Percentiles rank a stretch among this genome's conserved stretches.
These are phyloP conservation scores for Caenorhabditis macrosperma DNA, from an alignment of 2,888 invertebrate genomes.

Conservation along the genomic window DNA sequence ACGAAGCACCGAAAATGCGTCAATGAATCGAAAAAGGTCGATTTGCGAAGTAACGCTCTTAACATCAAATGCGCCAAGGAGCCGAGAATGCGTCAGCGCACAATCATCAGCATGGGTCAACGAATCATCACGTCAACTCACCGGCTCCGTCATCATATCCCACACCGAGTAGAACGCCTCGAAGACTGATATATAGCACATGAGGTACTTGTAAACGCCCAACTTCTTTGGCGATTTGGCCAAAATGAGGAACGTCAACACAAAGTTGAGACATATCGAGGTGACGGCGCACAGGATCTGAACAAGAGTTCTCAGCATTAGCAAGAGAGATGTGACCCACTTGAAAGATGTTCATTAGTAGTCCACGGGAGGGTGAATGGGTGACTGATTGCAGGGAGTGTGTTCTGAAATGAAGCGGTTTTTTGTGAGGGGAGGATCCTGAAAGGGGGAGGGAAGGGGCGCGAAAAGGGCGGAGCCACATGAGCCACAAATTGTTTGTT, in stretches of 20 bases:
- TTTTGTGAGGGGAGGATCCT: neutral
- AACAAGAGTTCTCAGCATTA: too few relatives aligned
- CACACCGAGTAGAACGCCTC: slow-evolving; percentile 29
- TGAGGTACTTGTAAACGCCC: slow-evolving; percentile 34
- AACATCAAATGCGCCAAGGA: neutral
- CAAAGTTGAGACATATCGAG: slow-evolving; percentile 12
- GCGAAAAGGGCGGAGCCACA: neutral
- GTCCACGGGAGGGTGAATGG: neutral
- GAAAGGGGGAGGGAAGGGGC: neutral
- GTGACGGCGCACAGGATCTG: slow-evolving; percentile 1
- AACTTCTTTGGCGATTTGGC: slow-evolving; percentile 28
- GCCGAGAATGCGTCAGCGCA: too few relatives aligned
- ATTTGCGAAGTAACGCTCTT: neutral
- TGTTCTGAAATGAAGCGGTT: slow-evolving; percentile 14
- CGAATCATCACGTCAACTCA: neutral
- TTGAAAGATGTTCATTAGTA: slow-evolving; percentile 50
- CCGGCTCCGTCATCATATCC: slow-evolving; percentile 41
- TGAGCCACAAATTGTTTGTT: too few relatives aligned
- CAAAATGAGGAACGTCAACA: slow-evolving; percentile 7
- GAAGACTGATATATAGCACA: slow-evolving; percentile 35
- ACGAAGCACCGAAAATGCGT: too few relatives aligned
- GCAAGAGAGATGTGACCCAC: slow-evolving; percentile 36
- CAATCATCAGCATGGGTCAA: too few relatives aligned
- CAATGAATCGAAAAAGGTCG: neutral
- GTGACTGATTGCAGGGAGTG: slow-evolving; percentile 3